Base-by-base conservation (phyloP, 2,888 invertebrate species). In the Tenthredo amoena region DNA sequence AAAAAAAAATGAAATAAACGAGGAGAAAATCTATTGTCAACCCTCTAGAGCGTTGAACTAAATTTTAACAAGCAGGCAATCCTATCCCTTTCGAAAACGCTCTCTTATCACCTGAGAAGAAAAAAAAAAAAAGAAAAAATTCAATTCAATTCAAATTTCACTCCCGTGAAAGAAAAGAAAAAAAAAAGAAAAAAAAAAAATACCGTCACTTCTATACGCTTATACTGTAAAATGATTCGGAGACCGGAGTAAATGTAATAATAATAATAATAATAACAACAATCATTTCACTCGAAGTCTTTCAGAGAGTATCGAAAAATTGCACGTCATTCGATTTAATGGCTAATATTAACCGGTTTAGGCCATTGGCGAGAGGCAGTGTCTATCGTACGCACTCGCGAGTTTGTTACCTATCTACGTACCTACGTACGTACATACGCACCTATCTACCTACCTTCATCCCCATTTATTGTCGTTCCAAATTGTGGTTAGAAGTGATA, bases 281-380 rank as follows among this genome's bases (percentile, higher is more conserved):
- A 43, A 72, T 40, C 18, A 72, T 43, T 74, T 21, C 10, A 74
- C n/a, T 9, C n/a, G 71, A 71, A 71, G 37, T 71, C 31, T 34
- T 37, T 21, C 26, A 21, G 15, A 12, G 40, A 26, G 47, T 76
- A 76, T 76, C 26, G 85, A 86, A 88, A 90, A 90, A 89, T 88
- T 87, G 88, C 89, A 83, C 87, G 89, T 91, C 90, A 91, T 88
- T 87, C 87, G 85, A 86, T 86, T 89, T 90, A 91, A 91, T 91
- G 90, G 87, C 88, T 86, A 87, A 88, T 77, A 77, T 77, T 55
- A 55, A 55, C 34, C 10, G 77, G 55, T n/a, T 40, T 34, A 18
- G n/a, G 55, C 74, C 21, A 74, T 74, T 74, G 74, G 74, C 74
- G n/a, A 74, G 10, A 74, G 68, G 21, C 74, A 43, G 7, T 21